These are phyloP conservation scores for Latrodectus geometricus DNA, from an alignment of 1,140 invertebrate genomes.

Conservation along the genomic window DNA sequence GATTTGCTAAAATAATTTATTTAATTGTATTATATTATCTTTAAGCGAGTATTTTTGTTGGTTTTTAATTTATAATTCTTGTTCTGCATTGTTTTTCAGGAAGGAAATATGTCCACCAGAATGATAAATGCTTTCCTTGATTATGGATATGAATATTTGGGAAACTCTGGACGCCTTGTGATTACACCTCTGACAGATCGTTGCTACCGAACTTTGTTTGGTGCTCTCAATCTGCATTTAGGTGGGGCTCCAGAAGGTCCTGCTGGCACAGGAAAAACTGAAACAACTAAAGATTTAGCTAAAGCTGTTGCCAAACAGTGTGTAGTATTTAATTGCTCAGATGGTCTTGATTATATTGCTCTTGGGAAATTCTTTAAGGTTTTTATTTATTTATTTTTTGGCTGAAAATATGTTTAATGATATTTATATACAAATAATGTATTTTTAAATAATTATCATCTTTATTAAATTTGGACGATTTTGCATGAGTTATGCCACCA, in stretches of 20 bases:
- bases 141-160: slow-evolving; percentile 96
- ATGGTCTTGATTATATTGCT: slow-evolving; percentile 90
- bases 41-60: no score
- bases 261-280: slow-evolving; percentile 94
- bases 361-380: slow-evolving; percentile 96
- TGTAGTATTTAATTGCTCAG: slow-evolving; percentile 96
- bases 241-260: slow-evolving; percentile 92
- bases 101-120: slow-evolving; percentile 79
- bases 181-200: slow-evolving; percentile 89
- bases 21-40: no score
- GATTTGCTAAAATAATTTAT: no score
- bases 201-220: slow-evolving; percentile 92
- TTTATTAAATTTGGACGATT: no score
- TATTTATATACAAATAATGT: no score
- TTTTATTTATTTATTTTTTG: no score
- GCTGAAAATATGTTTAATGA: no score
- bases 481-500: no score
- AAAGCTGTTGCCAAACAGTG: slow-evolving; percentile 97
- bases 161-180: slow-evolving; percentile 87
- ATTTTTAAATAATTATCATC: no score
- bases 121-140: slow-evolving; percentile 93
- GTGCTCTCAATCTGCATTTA: slow-evolving; percentile 83
- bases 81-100: slow-evolving; percentile 67
- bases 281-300: slow-evolving; percentile 95
- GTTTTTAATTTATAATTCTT: background rate